These are phyloP conservation scores for Nesogale talazaci DNA, from an alignment of 2,113 vertebrate species.

Conservation along the genomic window DNA sequence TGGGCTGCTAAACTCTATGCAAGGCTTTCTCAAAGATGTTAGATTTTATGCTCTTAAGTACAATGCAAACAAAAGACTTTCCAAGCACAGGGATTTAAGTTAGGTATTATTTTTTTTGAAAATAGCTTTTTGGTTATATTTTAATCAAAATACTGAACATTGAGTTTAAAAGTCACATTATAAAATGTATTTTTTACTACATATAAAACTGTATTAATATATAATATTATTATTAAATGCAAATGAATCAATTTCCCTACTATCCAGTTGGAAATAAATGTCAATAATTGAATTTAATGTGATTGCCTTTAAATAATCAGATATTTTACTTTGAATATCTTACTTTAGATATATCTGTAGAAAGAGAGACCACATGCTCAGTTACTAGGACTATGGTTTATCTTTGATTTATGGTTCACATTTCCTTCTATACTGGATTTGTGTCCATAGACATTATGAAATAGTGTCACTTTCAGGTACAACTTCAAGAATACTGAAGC, in stretches of 20 bases:
- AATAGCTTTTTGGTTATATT: not conserved
- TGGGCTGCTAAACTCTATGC: not conserved
- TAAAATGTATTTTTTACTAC: not conserved
- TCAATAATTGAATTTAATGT: too few relatives aligned
- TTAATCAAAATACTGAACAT: not conserved
- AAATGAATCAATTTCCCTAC: too few relatives aligned
- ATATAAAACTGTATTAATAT: not conserved
- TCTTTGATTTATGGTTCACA: not conserved
- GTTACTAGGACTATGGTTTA: not conserved
- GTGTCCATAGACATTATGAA: not conserved
- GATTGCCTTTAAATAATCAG: too few relatives aligned
- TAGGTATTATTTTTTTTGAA: conserved; percentile 38
- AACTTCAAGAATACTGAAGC: not conserved
- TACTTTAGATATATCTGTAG: not conserved
- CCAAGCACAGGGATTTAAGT: not conserved
- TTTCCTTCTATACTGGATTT: not conserved
- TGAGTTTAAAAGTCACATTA: not conserved
- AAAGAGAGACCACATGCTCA: not conserved
- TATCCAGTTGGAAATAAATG: too few relatives aligned
- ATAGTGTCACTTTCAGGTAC: too few relatives aligned
- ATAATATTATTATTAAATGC: not conserved
- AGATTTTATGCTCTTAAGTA: conserved; percentile 16
- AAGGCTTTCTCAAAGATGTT: conserved; percentile 25
- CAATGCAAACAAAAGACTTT: not conserved
- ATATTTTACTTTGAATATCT: conserved; percentile 45